A percentile compares a stretch with the other conserved stretches of the same genome.
phyloP scores from a whole-genome alignment of 2,888 invertebrate species.

The Ophion ventricosus region DNA sequence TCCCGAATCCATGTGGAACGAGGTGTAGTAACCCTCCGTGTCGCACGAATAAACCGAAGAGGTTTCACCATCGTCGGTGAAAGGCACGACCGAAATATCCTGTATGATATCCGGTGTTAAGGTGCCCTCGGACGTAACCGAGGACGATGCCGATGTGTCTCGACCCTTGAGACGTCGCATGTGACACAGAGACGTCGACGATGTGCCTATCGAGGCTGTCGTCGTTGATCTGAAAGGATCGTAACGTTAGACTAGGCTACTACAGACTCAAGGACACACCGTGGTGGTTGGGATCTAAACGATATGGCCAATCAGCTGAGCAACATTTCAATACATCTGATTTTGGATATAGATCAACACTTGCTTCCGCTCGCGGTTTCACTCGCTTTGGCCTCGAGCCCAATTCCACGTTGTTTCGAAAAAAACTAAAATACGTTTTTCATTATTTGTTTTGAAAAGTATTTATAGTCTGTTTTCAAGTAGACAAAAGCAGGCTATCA shows the following conservation, averaged over 20 bases:
- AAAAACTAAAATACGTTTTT: no score
- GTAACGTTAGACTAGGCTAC: constrained; percentile 10
- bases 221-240: constrained; percentile 80
- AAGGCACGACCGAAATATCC: constrained; percentile 86
- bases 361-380: no score
- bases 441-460: no score
- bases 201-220: constrained; percentile 82
- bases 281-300: not conserved
- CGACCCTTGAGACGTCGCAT: constrained; percentile 80
- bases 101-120: constrained; percentile 93
- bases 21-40: constrained; percentile 98
- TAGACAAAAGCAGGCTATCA: no score
- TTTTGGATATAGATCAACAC: no score
- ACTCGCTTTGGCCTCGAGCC: no score
- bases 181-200: constrained; percentile 82
- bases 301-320: no score
- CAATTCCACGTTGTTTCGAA: no score
- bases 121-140: constrained; percentile 93
- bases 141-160: constrained; percentile 91
- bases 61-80: constrained; percentile 91
- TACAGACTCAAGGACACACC: not conserved
- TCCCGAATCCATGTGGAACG: constrained; percentile 98
- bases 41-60: constrained; percentile 97
- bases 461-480: no score
- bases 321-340: no score